Conservation (phyloP, 1,140 invertebrate genomes). For the Epicauta chinensis region DNA sequence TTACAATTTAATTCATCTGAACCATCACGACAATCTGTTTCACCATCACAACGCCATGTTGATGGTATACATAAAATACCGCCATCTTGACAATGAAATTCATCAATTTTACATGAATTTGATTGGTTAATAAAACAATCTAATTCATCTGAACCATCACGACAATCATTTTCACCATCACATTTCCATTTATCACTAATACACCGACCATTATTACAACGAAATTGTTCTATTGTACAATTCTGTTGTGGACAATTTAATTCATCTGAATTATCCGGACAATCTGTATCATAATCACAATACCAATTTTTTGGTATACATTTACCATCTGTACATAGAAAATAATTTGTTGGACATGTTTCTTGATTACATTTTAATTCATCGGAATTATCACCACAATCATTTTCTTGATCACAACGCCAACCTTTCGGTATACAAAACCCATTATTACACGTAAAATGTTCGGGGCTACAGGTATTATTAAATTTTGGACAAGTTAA, state of each 20-base stretch:
- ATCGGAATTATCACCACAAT: constrained; percentile 75
- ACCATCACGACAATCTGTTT: constrained; percentile 37
- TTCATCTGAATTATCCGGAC: constrained; percentile 54
- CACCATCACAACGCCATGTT: constrained; percentile 53
- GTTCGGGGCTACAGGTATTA: constrained; percentile 57
- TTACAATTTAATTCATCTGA: constrained; percentile 44
- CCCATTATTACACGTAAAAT: constrained; percentile 60
- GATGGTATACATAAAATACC: constrained; percentile 55
- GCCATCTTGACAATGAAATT: constrained; percentile 36
- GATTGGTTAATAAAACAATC: constrained; percentile 31
- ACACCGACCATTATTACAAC: constrained; percentile 68
- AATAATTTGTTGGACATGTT: constrained; percentile 63
- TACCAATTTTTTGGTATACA: constrained; percentile 42
- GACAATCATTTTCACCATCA: constrained; percentile 70
- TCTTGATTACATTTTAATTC: constrained; percentile 64
- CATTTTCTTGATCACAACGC: constrained; percentile 57
- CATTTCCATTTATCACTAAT: constrained; percentile 71
- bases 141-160: constrained; percentile 68
- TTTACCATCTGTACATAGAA: constrained; percentile 59
- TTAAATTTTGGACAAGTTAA: constrained; percentile 60
- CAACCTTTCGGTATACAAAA: constrained; percentile 60
- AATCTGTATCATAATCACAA: constrained; percentile 51
- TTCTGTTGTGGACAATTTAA: constrained; percentile 41
- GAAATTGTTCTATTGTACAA: constrained; percentile 64
- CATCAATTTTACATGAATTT: constrained; percentile 33